phyloP scores from a whole-genome alignment of 2,113 vertebrate species.

The Pelecanoides urinatrix region DNA sequence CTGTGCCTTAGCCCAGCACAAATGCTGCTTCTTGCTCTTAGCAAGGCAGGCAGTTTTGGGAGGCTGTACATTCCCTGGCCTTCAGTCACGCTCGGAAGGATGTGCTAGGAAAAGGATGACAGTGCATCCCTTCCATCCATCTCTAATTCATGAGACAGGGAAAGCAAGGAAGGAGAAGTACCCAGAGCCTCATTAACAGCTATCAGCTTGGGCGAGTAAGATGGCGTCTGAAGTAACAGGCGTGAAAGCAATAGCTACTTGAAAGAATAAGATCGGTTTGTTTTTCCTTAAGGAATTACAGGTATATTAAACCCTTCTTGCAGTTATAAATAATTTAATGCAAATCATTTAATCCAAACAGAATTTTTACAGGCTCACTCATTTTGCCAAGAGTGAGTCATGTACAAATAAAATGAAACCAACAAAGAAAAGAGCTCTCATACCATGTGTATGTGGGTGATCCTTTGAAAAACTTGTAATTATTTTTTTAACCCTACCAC shows the following conservation, averaged over 20 bases:
- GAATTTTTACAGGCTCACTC: conserved; percentile 61
- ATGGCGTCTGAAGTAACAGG: conserved; percentile 30
- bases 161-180: neutral
- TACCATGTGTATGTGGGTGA: conserved; percentile 65
- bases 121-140: neutral
- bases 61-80: neutral
- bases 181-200: neutral
- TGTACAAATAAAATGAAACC: conserved; percentile 68
- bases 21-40: neutral
- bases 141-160: neutral
- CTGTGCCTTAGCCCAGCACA: neutral
- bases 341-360: conserved; percentile 61
- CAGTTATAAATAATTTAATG: conserved; percentile 64
- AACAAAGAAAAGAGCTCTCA: conserved; percentile 62
- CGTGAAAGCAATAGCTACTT: conserved; percentile 36
- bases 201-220: neutral
- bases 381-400: conserved; percentile 72
- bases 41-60: neutral
- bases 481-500: conserved; percentile 55
- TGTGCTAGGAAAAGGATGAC: neutral
- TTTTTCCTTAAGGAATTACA: conserved; percentile 64
- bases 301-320: conserved; percentile 52
- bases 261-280: conserved; percentile 47
- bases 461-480: conserved; percentile 60
- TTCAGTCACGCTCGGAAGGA: neutral